Evolutionary conservation across 2,888 invertebrate species (phyloP).

Genomic region (Lasioglossum oenotherae): DNA sequence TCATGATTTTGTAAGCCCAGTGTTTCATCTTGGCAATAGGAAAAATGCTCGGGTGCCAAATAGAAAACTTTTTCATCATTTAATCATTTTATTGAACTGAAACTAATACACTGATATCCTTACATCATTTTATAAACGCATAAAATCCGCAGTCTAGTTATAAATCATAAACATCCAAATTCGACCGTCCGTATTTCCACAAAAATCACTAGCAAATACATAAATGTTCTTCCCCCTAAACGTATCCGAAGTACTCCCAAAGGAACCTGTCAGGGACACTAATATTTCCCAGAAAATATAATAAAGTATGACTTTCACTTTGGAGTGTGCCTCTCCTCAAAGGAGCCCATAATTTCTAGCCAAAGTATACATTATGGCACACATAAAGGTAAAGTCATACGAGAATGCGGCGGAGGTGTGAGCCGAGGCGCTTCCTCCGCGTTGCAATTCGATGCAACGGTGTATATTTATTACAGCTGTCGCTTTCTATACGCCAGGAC

Average conservation of each 20-base stretch:
- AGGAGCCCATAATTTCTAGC: not conserved
- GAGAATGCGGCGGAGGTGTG: slow-evolving; percentile 21
- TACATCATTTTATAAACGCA: too few species aligned
- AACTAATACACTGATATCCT: too few species aligned
- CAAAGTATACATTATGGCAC: slow-evolving; percentile 14
- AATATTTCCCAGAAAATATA: not conserved
- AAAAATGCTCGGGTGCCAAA: too few species aligned
- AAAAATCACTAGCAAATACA: not conserved
- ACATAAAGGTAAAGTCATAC: slow-evolving; percentile 9
- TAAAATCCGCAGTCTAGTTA: too few species aligned
- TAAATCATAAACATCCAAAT: not conserved
- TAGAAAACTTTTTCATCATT: too few species aligned
- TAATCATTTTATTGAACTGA: too few species aligned
- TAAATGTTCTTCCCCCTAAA: not conserved
- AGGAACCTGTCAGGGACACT: not conserved
- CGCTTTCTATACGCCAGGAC: slow-evolving; percentile 55
- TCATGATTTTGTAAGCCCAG: too few species aligned
- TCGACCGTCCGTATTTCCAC: not conserved
- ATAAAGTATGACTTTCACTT: slow-evolving; percentile 11
- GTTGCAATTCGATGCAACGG: slow-evolving; percentile 60
- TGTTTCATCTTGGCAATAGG: too few species aligned
- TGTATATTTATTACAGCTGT: slow-evolving; percentile 66
- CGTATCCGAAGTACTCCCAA: not conserved
- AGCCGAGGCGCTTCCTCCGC: slow-evolving; percentile 38
- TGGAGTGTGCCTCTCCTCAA: not conserved